Conservation (phyloP, 53 echinoderm and acorn worm species). For the Apostichopus leukothele region DNA sequence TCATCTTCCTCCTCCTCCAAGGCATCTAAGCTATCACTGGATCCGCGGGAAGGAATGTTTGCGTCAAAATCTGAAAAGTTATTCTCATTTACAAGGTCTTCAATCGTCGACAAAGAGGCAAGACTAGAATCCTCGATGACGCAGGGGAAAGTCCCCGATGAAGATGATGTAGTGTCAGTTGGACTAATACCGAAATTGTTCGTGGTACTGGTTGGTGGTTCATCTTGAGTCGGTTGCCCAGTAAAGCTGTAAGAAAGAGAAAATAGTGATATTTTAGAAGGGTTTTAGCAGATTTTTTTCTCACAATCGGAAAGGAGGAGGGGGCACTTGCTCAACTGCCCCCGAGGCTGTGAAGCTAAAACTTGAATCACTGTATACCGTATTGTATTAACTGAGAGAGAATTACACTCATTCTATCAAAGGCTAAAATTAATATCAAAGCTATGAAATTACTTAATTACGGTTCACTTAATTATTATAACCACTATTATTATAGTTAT, state of each 20-base stretch:
- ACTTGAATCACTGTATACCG: no score
- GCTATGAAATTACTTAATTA: no score
- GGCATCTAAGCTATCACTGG: constrained; percentile 30
- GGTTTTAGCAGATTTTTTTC: background rate
- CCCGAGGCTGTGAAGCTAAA: no score
- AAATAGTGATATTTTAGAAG: background rate
- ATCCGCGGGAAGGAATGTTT: constrained; percentile 22
- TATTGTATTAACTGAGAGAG: no score
- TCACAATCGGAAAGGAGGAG: no score
- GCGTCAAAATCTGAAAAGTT: constrained; percentile 41
- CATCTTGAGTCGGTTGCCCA: constrained; percentile 21
- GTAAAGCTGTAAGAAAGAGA: constrained; percentile 19
- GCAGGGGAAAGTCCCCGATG: constrained; percentile 49
- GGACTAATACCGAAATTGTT: background rate
- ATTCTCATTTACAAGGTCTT: constrained; percentile 33
- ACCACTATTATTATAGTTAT: no score
- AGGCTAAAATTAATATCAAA: no score
- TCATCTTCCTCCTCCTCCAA: constrained; percentile 34
- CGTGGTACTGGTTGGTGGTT: background rate
- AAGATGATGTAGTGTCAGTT: constrained; percentile 27
- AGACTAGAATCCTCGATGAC: constrained; percentile 45
- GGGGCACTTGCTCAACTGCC: no score
- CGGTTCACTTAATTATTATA: no score
- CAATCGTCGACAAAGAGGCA: constrained; percentile 42
- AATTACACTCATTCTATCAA: no score